A percentile compares a stretch with the other conserved stretches of the same genome.
These are phyloP conservation scores for Ammospiza nelsoni DNA, from an alignment of 2,113 vertebrate genomes.

Conservation along the genomic window DNA sequence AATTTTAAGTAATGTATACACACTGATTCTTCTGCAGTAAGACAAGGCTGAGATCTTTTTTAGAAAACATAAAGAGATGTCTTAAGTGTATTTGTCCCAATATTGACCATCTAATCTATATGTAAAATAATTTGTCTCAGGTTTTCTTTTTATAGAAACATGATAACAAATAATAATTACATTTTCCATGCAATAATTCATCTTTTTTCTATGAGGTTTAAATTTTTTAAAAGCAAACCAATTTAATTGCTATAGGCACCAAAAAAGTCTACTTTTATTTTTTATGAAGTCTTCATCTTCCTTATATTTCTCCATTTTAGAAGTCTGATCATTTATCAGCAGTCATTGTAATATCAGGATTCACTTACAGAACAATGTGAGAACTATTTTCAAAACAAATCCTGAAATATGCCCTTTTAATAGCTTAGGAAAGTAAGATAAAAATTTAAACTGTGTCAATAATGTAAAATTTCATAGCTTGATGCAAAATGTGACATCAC, in stretches of 20 bases:
- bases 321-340: neutral
- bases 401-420: neutral
- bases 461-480: neutral
- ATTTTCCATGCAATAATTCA: neutral
- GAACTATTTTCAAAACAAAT: neutral
- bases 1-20: neutral
- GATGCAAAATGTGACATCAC: neutral
- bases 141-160: neutral
- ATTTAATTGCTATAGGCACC: neutral
- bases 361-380: neutral
- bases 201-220: neutral
- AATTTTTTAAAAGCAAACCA: neutral
- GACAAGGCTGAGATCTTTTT: neutral
- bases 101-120: neutral
- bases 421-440: neutral
- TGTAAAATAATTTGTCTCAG: neutral
- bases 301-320: neutral
- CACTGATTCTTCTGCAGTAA: neutral
- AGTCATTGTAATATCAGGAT: neutral
- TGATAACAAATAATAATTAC: neutral
- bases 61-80: neutral
- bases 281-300: neutral
- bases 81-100: neutral
- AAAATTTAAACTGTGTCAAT: neutral
- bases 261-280: neutral